phyloP scores from a whole-genome alignment of 2,888 invertebrate genomes.

The Uloborus plumipes region DNA sequence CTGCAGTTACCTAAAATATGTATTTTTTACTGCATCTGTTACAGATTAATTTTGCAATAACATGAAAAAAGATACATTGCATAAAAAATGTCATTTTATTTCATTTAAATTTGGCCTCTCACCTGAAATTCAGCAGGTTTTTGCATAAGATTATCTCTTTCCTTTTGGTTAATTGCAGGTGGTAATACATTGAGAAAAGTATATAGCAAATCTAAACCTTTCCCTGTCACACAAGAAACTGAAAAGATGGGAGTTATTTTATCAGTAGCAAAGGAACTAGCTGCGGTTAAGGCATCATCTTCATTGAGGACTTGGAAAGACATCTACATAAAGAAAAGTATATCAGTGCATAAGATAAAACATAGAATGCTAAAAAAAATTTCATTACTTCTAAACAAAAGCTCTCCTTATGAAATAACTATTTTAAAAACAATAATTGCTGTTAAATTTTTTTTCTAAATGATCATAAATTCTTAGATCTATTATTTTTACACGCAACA shows the following conservation, averaged over 20 bases:
- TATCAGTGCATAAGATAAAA: too few relatives aligned
- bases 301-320: constrained; percentile 78
- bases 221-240: constrained; percentile 91
- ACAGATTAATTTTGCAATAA: too few relatives aligned
- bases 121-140: constrained; percentile 71
- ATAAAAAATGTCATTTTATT: too few relatives aligned
- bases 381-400: neutral
- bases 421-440: neutral
- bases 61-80: too few relatives aligned
- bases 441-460: too few relatives aligned
- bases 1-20: too few relatives aligned
- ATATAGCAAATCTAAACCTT: constrained; percentile 85
- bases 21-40: too few relatives aligned
- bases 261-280: constrained; percentile 78
- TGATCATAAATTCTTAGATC: neutral
- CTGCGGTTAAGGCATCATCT: constrained; percentile 83
- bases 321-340: constrained; percentile 71
- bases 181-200: constrained; percentile 87
- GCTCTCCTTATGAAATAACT: neutral
- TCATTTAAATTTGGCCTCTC: neutral
- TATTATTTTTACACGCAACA: too few relatives aligned
- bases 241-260: constrained; percentile 82
- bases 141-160: constrained; percentile 81
- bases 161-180: constrained; percentile 77
- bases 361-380: neutral